Percentiles rank a stretch among this genome's conserved stretches.
Conservation (phyloP, 1,140 invertebrate species). For the Pogonomyrmex barbatus region DNA sequence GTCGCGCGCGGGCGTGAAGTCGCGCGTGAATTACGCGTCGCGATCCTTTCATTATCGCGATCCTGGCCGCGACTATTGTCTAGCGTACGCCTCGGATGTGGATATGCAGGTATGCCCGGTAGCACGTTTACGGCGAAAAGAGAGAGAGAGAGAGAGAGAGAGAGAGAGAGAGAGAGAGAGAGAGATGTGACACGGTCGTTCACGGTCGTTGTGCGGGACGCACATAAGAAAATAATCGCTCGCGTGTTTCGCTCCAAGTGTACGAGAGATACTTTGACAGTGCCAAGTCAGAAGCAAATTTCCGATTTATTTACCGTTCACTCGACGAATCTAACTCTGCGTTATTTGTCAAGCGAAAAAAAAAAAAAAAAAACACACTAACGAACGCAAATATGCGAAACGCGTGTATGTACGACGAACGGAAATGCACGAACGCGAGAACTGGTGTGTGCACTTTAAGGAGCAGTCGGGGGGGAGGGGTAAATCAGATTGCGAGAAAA, state of each 20-base stretch:
- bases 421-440: background rate
- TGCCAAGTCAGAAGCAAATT: conserved; percentile 10
- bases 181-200: background rate
- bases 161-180: background rate
- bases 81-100: background rate
- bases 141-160: too few species aligned
- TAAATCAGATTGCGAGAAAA: background rate
- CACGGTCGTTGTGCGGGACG: background rate
- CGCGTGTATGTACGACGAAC: background rate
- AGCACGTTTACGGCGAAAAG: conserved; percentile 5
- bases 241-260: too few species aligned
- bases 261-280: background rate
- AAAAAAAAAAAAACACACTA: too few species aligned
- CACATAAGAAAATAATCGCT: background rate
- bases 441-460: background rate
- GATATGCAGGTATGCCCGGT: background rate
- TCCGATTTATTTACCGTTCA: conserved; percentile 12
- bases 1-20: conserved; percentile 15
- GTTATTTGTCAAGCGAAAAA: background rate
- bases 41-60: conserved; percentile 12
- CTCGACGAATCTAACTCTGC: background rate
- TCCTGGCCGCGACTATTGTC: conserved; percentile 15
- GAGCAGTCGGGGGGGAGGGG: background rate
- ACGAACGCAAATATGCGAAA: background rate
- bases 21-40: conserved; percentile 40